Conservation (phyloP, 2,797 vertebrate genomes). For the Falco naumanni region DNA sequence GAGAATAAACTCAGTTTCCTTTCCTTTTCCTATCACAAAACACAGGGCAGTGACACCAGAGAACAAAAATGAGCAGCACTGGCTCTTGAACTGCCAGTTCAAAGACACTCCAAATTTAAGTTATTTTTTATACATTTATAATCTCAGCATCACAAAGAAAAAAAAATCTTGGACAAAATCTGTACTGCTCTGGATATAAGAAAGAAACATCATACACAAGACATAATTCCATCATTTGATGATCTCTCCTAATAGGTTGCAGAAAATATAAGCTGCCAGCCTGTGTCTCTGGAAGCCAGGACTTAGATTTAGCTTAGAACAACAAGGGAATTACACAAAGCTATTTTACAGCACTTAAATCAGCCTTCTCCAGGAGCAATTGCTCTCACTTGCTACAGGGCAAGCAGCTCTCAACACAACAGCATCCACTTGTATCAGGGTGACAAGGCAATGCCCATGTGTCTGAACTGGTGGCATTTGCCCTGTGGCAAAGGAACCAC, state of each 20-base stretch:
- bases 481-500: too few species aligned
- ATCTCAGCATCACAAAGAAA: background rate
- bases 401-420: background rate
- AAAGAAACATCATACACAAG: background rate
- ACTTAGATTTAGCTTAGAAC: background rate
- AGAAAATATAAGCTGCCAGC: background rate
- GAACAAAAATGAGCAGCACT: background rate
- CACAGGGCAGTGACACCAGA: background rate
- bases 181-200: background rate
- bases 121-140: background rate
- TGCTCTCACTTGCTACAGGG: background rate
- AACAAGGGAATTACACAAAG: background rate
- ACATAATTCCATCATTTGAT: background rate
- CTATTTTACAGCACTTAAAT: background rate
- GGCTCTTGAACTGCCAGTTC: background rate
- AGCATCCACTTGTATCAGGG: background rate
- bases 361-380: background rate
- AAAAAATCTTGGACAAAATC: background rate
- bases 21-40: background rate
- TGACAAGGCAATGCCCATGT: fast-evolving
- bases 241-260: background rate
- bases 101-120: background rate
- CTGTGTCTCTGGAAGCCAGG: background rate
- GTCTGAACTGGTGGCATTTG: fast-evolving
- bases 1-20: background rate